Percentiles rank a stretch among this genome's conserved stretches.
phyloP scores from a whole-genome alignment of 2,113 vertebrate species.

The Neolamprologus longior region DNA sequence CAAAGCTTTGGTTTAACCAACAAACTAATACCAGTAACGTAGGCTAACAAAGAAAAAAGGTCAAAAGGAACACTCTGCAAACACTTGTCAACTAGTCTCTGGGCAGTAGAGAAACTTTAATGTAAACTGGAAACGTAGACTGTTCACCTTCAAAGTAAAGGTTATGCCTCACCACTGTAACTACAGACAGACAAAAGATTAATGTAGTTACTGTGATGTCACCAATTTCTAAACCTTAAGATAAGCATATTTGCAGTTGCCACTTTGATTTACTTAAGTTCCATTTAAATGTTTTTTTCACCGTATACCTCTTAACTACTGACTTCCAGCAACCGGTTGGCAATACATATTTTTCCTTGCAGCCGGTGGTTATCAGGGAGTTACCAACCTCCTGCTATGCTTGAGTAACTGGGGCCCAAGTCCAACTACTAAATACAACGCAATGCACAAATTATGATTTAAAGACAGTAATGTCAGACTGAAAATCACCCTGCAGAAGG shows the following conservation, averaged over 20 bases:
- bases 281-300: background rate
- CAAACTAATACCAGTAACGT: background rate
- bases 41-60: background rate
- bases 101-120: background rate
- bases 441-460: background rate
- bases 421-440: background rate
- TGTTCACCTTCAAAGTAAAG: background rate
- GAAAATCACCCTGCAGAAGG: background rate
- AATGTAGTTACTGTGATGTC: background rate
- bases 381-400: background rate
- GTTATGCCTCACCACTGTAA: background rate
- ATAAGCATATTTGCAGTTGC: background rate
- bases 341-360: background rate
- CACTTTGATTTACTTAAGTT: background rate
- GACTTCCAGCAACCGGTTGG: background rate
- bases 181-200: background rate
- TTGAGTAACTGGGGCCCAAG: background rate
- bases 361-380: background rate
- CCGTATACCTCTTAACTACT: background rate
- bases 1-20: background rate
- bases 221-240: background rate
- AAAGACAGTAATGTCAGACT: background rate
- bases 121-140: background rate
- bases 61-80: background rate
- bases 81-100: background rate